These are phyloP conservation scores for Panurus biarmicus DNA, from an alignment of 2,113 vertebrate genomes.

Conservation along the genomic window DNA sequence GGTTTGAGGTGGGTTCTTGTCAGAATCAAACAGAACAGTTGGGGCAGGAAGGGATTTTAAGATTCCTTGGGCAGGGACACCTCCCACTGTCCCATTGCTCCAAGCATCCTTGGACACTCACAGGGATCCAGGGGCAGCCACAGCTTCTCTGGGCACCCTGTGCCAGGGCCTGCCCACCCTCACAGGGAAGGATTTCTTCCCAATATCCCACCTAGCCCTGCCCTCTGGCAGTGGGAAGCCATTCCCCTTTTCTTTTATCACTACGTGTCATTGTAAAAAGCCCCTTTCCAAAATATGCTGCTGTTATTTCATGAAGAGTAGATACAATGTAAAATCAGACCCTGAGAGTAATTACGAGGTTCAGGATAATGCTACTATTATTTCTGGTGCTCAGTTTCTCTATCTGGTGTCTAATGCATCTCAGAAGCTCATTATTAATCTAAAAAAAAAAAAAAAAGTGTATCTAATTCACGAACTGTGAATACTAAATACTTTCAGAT, in stretches of 20 bases:
- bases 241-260: neutral
- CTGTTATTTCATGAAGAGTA: constrained; percentile 46
- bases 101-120: accelerated
- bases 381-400: constrained; percentile 34
- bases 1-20: neutral
- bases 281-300: neutral
- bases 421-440: constrained; percentile 51
- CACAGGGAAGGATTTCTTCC: accelerated
- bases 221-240: neutral
- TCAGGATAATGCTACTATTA: constrained; percentile 53
- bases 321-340: constrained; percentile 37
- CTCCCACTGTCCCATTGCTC: accelerated
- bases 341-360: constrained; percentile 52
- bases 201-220: neutral
- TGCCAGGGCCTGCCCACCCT: neutral
- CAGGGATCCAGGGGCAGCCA: neutral
- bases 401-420: constrained; percentile 51
- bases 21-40: neutral
- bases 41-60: neutral
- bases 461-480: constrained; percentile 27
- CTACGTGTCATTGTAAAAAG: neutral
- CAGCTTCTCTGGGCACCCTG: neutral
- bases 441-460: constrained; percentile 19
- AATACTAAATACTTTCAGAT: constrained; percentile 30
- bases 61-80: neutral